phyloP scores from a whole-genome alignment of 2,888 invertebrate species.

The Rambutsinella grinnellia region DNA sequence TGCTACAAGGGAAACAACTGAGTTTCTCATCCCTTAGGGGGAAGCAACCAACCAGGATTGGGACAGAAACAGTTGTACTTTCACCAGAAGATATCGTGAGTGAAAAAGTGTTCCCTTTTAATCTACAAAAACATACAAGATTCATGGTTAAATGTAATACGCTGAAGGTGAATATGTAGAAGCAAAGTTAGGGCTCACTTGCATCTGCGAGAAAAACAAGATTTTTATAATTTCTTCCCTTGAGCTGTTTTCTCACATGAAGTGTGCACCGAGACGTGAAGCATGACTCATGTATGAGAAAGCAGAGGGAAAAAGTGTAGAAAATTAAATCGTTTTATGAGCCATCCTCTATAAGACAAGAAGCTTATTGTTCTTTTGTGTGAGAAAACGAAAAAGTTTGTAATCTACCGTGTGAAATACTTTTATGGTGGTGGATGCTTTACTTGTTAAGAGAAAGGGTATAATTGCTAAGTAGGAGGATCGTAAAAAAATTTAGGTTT shows the following conservation, averaged over 20 bases:
- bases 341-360: slow-evolving; percentile 24
- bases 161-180: background rate
- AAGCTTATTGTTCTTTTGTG: slow-evolving; percentile 20
- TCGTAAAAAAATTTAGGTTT: background rate
- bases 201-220: background rate
- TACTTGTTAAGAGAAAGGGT: slow-evolving; percentile 3
- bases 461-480: slow-evolving; percentile 21
- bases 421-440: slow-evolving; percentile 13
- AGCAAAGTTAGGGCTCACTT: background rate
- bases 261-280: background rate
- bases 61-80: background rate
- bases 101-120: too few species aligned
- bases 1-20: background rate
- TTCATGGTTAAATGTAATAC: too few species aligned
- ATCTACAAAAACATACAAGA: too few species aligned
- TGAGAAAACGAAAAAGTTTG: slow-evolving; percentile 1
- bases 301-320: background rate
- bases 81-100: too few species aligned
- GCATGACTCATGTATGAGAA: slow-evolving; percentile 2
- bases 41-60: background rate
- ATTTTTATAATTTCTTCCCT: slow-evolving; percentile 38
- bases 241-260: slow-evolving; percentile 18
- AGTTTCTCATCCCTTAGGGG: background rate
- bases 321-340: slow-evolving; percentile 17
- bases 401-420: slow-evolving; percentile 3